Conservation (phyloP, 2,888 invertebrate genomes). For the Epinotia demarniana region DNA sequence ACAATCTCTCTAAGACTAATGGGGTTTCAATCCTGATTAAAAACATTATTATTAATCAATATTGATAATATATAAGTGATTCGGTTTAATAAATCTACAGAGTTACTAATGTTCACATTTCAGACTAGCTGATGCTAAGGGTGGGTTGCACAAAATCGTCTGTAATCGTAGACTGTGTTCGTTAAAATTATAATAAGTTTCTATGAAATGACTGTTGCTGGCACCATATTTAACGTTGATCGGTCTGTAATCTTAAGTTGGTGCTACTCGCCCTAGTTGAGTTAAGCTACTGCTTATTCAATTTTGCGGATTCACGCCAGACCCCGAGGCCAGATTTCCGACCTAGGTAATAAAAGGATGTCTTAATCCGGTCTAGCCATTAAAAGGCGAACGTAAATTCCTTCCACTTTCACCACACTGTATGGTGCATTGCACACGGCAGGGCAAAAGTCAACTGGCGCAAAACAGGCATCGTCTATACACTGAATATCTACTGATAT, state of each 20-base stretch:
- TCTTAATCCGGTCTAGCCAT: slow-evolving; percentile 30
- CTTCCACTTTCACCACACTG: slow-evolving; percentile 15
- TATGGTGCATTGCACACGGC: too few species aligned
- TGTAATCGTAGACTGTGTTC: too few species aligned
- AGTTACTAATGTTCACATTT: background rate
- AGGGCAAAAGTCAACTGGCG: background rate
- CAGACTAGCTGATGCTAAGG: background rate
- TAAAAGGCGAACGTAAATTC: slow-evolving; percentile 22
- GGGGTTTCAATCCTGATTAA: too few species aligned
- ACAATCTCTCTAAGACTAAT: too few species aligned
- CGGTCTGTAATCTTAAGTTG: too few species aligned
- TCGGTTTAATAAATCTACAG: background rate
- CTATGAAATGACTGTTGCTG: too few species aligned
- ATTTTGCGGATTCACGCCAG: slow-evolving; percentile 4
- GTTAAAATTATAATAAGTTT: too few species aligned
- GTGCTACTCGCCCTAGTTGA: background rate
- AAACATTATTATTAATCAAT: too few species aligned
- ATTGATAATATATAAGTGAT: background rate
- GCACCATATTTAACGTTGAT: too few species aligned
- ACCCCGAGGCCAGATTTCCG: slow-evolving; percentile 19
- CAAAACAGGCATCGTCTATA: background rate
- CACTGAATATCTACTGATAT: background rate
- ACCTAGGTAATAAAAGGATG: slow-evolving; percentile 22
- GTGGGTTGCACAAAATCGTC: too few species aligned
- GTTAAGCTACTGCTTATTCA: slow-evolving; percentile 16